Conservation (phyloP, 2,113 vertebrate genomes). For the Azemiops feae region DNA sequence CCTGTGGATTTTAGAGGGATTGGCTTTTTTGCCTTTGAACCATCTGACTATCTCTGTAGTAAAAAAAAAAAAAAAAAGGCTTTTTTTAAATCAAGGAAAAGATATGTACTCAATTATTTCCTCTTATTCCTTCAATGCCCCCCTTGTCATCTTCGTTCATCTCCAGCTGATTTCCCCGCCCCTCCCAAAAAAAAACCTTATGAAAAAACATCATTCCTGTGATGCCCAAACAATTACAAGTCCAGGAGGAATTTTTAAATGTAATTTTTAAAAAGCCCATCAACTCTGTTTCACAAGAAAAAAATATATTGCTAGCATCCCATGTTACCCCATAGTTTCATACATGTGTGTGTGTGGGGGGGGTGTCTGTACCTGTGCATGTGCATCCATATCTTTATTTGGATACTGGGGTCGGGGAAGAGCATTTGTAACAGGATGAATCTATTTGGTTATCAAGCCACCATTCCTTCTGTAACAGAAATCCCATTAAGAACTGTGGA, state of each 20-base stretch:
- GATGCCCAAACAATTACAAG: not conserved
- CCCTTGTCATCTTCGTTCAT: not conserved
- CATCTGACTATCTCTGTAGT: not conserved
- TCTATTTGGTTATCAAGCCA: not conserved
- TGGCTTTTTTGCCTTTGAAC: not conserved
- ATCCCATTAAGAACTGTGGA: not conserved
- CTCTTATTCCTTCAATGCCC: not conserved
- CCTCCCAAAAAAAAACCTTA: not conserved
- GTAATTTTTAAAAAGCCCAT: not conserved
- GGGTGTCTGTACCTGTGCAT: not conserved
- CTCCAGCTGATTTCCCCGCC: not conserved
- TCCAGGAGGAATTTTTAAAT: not conserved
- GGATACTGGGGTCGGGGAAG: not conserved
- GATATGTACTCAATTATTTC: not conserved
- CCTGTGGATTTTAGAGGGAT: not conserved
- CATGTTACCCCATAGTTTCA: not conserved
- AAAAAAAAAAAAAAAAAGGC: not conserved
- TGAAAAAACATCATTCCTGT: not conserved
- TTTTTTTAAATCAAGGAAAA: slow-evolving; percentile 36
- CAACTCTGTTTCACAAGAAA: not conserved
- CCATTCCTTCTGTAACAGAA: not conserved
- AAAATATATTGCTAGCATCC: not conserved
- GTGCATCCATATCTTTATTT: not conserved
- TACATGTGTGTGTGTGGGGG: not conserved
- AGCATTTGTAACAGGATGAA: not conserved